Evolutionary conservation across 1,140 invertebrate species (phyloP).

Genomic region (Pteromalus puparum): DNA sequence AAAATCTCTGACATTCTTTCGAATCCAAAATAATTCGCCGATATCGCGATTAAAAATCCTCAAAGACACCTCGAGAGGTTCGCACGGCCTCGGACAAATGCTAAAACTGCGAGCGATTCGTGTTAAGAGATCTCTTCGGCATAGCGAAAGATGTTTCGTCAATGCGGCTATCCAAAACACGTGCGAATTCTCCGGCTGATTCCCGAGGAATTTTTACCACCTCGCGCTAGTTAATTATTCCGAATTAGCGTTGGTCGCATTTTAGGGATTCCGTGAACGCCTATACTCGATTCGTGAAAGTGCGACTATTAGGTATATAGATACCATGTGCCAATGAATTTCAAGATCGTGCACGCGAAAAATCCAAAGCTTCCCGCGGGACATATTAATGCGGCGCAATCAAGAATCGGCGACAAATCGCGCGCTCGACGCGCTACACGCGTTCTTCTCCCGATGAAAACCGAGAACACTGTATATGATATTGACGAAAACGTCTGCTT

Average conservation of each 20-base stretch:
- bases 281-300: neutral
- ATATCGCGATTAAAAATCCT: too few relatives aligned
- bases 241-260: conserved; percentile 34
- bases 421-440: too few relatives aligned
- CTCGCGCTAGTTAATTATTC: conserved; percentile 11
- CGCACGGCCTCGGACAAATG: neutral
- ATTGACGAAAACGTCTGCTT: neutral
- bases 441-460: neutral
- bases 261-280: conserved; percentile 47
- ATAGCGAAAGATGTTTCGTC: neutral
- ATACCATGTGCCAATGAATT: neutral
- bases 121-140: neutral
- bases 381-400: conserved; percentile 8
- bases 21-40: neutral
- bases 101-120: neutral
- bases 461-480: neutral
- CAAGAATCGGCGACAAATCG: conserved; percentile 3
- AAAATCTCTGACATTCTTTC: neutral
- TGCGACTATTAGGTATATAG: neutral
- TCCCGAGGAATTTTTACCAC: conserved; percentile 35
- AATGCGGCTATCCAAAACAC: conserved; percentile 3
- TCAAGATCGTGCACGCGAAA: neutral
- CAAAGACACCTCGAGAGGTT: neutral
- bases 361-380: neutral
- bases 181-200: neutral